Evolutionary conservation across 2,797 vertebrate species (phyloP).

Genomic region (Pseudochirops corinnae): DNA sequence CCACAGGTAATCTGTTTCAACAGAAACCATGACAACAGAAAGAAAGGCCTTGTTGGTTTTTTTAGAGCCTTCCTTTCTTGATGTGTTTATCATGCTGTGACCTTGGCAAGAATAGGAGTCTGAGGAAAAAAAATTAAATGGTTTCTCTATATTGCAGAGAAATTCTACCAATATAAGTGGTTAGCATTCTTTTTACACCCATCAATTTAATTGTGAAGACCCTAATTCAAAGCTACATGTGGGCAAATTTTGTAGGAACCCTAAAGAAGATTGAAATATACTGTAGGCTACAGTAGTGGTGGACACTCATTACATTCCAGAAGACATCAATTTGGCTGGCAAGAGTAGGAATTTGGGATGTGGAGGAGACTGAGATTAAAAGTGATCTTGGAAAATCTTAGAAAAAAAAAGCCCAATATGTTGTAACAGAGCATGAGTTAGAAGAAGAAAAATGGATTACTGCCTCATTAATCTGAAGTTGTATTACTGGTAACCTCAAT

Average conservation of each 20-base stretch:
- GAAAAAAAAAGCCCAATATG: background rate
- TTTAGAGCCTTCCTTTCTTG: slow-evolving; percentile 24
- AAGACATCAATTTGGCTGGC: background rate
- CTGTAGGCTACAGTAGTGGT: slow-evolving; percentile 3
- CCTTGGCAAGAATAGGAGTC: slow-evolving; percentile 60
- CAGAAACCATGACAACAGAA: slow-evolving; percentile 66
- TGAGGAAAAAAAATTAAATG: slow-evolving; percentile 47
- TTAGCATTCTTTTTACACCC: slow-evolving; percentile 30
- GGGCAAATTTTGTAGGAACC: slow-evolving; percentile 34
- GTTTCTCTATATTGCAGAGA: slow-evolving; percentile 24
- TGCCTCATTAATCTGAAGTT: background rate
- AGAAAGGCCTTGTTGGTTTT: slow-evolving; percentile 30
- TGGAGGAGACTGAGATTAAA: background rate
- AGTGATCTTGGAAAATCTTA: slow-evolving; percentile 19
- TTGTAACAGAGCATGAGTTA: background rate
- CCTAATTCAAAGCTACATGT: slow-evolving; percentile 25
- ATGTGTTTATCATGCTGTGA: slow-evolving; percentile 53
- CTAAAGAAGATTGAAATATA: background rate
- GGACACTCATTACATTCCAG: background rate
- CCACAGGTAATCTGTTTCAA: slow-evolving; percentile 38
- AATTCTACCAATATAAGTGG: slow-evolving; percentile 33
- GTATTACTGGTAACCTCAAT: background rate
- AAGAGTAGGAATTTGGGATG: slow-evolving; percentile 20
- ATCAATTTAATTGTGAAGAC: slow-evolving; percentile 48
- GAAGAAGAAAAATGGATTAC: background rate